Base-by-base conservation (phyloP, 2,113 vertebrate genomes). In the Ciconia boyciana region DNA sequence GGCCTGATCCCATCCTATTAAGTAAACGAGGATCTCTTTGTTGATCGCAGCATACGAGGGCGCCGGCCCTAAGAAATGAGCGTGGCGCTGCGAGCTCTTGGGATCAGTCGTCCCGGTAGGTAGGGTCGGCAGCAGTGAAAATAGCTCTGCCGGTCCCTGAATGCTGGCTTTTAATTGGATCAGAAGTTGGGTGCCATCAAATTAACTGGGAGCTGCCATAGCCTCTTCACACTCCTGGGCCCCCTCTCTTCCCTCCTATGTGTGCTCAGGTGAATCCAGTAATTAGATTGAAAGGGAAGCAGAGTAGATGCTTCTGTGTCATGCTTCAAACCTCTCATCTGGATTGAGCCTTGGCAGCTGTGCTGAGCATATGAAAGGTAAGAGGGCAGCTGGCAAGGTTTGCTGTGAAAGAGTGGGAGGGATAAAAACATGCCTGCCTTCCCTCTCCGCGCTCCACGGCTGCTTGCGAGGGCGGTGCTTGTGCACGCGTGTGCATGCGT, bases 361-460 rank as follows among this genome's bases (percentile, higher is more conserved):
- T 39, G 69, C 82, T 41, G 54, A 77, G 0, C 87, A 4, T 11
- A 20, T 3, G 82, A 41, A 3, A 78, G 92, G 82, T 28, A 41
- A 81, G 64, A 80, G 96, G 90, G 93, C 85, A 96, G 92, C 87
- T 87, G 90, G 82, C 82, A 70, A n/a, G 62, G 46, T 36, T 69
- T 51, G 52, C 92, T 69, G 58, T 31, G 94, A 6, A 11, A 6
- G 57, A 66, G 46, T 19, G 76, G 84, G 78, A 22, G 39, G 61
- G 14, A 48, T 43, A n/a, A 72, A 7, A 44, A 2, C 71, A 25
- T 2, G 13, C 52, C 58, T 46, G 71, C 64, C 46, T 39, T 57
- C 49, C 66, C 6, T 49, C 41, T 1, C 22, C 0, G 1, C 0
- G 25, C 83, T 43, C 6, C 1, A 1, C 5, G 3, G 66, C 52